Base-by-base conservation (phyloP, 2,888 invertebrate species). In the Nezara viridula region DNA sequence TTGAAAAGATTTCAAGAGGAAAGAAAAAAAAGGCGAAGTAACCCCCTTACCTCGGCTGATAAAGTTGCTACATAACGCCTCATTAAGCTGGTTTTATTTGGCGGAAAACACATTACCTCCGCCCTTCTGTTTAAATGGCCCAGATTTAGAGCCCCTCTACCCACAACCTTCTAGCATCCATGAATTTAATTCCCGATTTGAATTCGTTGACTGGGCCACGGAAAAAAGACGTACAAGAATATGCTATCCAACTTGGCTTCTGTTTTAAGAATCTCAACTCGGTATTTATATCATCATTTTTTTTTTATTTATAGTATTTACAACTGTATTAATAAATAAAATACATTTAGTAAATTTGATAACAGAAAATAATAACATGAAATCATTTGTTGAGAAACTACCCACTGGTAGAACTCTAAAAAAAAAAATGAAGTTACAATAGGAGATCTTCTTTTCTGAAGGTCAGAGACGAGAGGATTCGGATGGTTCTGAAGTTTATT, bases 41-140 rank as follows among this genome's bases (percentile, higher is more conserved):
- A 50, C 27, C 50, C 50, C 5, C 32, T 27, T 50, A 50, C 32
- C 86, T 81, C 81, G 81, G 81, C 52, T 50, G 86, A 86, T 86
- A 86, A 86, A 86, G 86, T 86, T 86, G n/a, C 86, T 12, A 86
- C 86, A 86, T 52, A 86, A 86, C 86, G 86, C 50, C 86, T 86
- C 86, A 86, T 86, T 86, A 86, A 86, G 86, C 86, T 21, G 86
- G 86, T 52, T 86, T 86, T 86, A 86, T 86, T 86, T 86, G 50
- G 47, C 52, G 86, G 86, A 50, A 52, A 86, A 52, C 37, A 86
- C 86, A 86, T 52, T 50, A 40, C 27, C 86, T 49, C 86, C 3
- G 32, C 19, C 50, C 86, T 50, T 50, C 52, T 47, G 10, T 86
- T 86, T 50, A 49, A 86, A 52, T 49, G 50, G 86, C 44, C 32